Conservation (phyloP, 2,888 invertebrate genomes). For the Leptinotarsa haldemani region DNA sequence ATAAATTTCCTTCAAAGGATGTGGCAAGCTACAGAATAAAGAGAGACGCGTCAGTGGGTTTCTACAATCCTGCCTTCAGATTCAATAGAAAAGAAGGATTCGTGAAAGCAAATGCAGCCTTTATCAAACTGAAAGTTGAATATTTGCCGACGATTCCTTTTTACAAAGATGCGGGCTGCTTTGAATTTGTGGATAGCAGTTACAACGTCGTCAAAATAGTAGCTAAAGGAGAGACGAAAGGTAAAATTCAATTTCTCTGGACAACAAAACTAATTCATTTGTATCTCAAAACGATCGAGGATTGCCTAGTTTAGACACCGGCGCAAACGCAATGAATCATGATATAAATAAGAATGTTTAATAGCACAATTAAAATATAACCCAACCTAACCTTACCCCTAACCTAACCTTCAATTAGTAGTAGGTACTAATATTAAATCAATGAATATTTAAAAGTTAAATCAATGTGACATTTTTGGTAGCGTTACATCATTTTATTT, state of each 20-base stretch:
- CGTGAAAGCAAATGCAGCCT: slow-evolving; percentile 50
- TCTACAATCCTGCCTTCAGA: slow-evolving; percentile 61
- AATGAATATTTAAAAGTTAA: too few species aligned
- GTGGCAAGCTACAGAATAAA: slow-evolving; percentile 40
- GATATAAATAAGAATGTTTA: too few species aligned
- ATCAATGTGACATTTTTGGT: neutral
- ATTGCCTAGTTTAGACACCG: too few species aligned
- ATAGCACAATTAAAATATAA: too few species aligned
- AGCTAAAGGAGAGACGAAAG: slow-evolving; percentile 56
- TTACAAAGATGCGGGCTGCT: slow-evolving; percentile 60
- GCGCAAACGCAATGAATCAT: too few species aligned
- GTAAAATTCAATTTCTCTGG: slow-evolving; percentile 46
- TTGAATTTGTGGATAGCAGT: slow-evolving; percentile 55
- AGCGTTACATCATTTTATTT: neutral
- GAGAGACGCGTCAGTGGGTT: slow-evolving; percentile 35
- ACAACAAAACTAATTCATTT: too few species aligned
- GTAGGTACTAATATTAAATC: too few species aligned
- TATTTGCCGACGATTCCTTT: slow-evolving; percentile 59
- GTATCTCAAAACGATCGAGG: too few species aligned
- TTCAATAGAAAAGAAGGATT: slow-evolving; percentile 57
- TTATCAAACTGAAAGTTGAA: slow-evolving; percentile 54
- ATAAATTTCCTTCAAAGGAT: slow-evolving; percentile 18
- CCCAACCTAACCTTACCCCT: too few species aligned
- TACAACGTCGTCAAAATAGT: slow-evolving; percentile 51
- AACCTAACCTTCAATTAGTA: too few species aligned